A percentile compares a stretch with the other conserved stretches of the same genome.
Evolutionary conservation across 2,888 invertebrate genomes (phyloP).

Genomic region (Pimpla rufipes): DNA sequence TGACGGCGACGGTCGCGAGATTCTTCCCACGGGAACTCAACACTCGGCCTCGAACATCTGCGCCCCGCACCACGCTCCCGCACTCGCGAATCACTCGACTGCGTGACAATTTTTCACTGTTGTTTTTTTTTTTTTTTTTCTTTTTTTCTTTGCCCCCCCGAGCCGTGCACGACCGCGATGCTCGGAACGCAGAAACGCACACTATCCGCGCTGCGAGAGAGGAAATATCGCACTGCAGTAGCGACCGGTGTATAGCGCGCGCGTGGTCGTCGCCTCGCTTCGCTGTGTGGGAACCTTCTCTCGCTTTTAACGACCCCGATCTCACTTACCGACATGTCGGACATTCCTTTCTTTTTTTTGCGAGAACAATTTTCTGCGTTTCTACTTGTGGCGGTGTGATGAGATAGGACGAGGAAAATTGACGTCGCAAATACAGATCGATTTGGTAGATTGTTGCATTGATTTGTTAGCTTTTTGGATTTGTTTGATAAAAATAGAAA

Average conservation of each 20-base stretch:
- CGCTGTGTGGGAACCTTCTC: constrained; percentile 3
- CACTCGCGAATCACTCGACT: constrained; percentile 4
- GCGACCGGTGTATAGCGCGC: constrained; percentile 7
- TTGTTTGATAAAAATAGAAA: too few species aligned
- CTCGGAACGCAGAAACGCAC: constrained; percentile 33
- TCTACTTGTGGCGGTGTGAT: too few species aligned
- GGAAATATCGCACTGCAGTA: constrained; percentile 18
- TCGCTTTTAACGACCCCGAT: not conserved
- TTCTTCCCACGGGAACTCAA: constrained; percentile 23
- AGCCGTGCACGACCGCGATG: not conserved
- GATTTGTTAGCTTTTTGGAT: too few species aligned
- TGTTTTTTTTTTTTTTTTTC: not conserved
- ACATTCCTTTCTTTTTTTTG: not conserved
- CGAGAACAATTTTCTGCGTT: too few species aligned
- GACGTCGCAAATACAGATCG: too few species aligned
- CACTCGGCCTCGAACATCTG: not conserved
- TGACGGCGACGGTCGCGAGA: constrained; percentile 3
- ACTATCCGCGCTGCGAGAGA: constrained; percentile 24
- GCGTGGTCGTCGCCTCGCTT: not conserved
- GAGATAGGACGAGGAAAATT: too few species aligned
- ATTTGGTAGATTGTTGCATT: too few species aligned
- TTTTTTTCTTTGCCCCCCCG: not conserved
- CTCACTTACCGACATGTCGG: not conserved
- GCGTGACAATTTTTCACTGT: constrained; percentile 6
- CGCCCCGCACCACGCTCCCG: not conserved